Conservation (phyloP, 2,113 vertebrate genomes). For the Tragelaphus scriptus region DNA sequence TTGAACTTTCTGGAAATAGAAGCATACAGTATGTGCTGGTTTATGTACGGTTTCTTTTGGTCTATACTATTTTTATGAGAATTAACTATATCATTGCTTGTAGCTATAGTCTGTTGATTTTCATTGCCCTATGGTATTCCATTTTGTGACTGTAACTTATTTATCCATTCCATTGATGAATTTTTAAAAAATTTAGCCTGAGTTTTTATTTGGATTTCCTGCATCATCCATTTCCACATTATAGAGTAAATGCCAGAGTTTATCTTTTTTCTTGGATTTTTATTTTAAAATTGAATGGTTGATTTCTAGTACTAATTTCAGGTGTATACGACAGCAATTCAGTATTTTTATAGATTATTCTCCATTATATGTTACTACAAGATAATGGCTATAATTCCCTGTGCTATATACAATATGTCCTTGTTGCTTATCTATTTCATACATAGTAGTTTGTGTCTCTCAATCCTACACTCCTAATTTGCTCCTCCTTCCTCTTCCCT, state of each 20-base stretch:
- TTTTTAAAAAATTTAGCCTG: background rate
- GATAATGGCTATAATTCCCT: background rate
- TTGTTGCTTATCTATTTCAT: background rate
- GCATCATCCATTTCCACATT: background rate
- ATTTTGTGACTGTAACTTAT: background rate
- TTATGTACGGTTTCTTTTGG: background rate
- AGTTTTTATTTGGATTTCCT: constrained; percentile 15
- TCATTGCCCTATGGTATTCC: background rate
- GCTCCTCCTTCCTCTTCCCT: background rate
- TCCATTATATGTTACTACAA: background rate
- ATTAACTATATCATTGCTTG: background rate
- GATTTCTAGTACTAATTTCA: background rate
- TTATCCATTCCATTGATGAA: background rate
- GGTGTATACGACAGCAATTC: background rate
- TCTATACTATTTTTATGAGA: background rate
- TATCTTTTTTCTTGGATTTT: background rate
- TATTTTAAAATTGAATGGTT: background rate
- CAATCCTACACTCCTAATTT: background rate
- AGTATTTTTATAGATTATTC: background rate
- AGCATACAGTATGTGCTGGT: background rate
- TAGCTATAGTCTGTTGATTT: background rate
- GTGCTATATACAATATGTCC: background rate
- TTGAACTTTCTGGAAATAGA: background rate
- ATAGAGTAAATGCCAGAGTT: background rate
- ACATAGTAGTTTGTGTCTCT: background rate